phyloP scores from a whole-genome alignment of 2,797 vertebrate species.

The Megalops cyprinoides region DNA sequence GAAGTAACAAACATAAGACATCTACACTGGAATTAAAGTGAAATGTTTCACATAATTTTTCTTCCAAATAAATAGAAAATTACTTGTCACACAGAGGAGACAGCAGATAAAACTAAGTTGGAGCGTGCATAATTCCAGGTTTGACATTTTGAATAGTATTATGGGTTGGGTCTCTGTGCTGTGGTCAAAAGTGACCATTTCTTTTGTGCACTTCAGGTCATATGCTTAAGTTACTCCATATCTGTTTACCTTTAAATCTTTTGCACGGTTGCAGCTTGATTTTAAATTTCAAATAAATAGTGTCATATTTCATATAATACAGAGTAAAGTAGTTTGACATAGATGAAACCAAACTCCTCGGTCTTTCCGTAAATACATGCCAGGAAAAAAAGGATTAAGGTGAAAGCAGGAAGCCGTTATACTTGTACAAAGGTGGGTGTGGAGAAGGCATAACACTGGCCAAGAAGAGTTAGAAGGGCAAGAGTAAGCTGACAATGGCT shows the following conservation, averaged over 20 bases:
- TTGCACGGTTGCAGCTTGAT: constrained; percentile 33
- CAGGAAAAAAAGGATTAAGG: constrained; percentile 58
- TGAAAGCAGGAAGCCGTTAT: constrained; percentile 5
- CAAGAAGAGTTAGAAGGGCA: constrained; percentile 35
- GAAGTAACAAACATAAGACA: constrained; percentile 44
- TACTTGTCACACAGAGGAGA: not conserved
- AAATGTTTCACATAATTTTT: constrained; percentile 8
- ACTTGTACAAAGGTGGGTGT: constrained; percentile 56
- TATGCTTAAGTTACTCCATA: not conserved
- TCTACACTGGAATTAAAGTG: constrained; percentile 33
- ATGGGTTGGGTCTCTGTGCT: constrained; percentile 11
- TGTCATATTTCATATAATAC: constrained; percentile 62
- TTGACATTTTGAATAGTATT: not conserved
- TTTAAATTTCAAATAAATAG: constrained; percentile 75
- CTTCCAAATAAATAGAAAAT: constrained; percentile 24
- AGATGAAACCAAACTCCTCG: constrained; percentile 46
- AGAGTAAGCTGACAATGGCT: not conserved
- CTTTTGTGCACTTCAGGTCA: not conserved
- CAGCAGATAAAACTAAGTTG: not conserved
- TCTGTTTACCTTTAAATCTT: constrained; percentile 27
- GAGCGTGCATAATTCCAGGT: not conserved
- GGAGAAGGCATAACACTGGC: constrained; percentile 44
- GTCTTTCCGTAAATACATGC: constrained; percentile 67
- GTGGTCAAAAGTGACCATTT: not conserved
- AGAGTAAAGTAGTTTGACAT: constrained; percentile 73